Percentiles rank a stretch among this genome's conserved stretches.
Evolutionary conservation across 2,113 vertebrate species (phyloP).

Genomic region (Strix uralensis): DNA sequence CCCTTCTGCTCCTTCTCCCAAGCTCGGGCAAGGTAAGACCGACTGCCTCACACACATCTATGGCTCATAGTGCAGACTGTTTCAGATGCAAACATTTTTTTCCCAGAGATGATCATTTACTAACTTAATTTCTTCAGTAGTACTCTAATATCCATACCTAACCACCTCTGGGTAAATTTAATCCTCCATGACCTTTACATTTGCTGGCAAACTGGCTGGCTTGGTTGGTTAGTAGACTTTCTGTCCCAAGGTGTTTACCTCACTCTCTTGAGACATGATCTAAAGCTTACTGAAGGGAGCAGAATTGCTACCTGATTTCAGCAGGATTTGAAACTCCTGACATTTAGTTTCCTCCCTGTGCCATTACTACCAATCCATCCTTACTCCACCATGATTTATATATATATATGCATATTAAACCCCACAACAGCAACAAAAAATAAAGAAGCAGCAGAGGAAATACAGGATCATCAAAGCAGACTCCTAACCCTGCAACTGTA

Average conservation of each 20-base stretch:
- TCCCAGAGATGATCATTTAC: not conserved
- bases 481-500: not conserved
- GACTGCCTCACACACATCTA: not conserved
- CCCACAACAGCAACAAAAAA: not conserved
- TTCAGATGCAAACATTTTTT: not conserved
- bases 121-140: not conserved
- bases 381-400: not conserved
- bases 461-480: not conserved
- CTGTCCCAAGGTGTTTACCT: not conserved
- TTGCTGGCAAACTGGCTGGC: not conserved
- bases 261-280: not conserved
- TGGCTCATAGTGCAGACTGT: rapidly evolving
- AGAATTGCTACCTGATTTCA: not conserved
- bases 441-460: not conserved
- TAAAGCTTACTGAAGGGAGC: not conserved
- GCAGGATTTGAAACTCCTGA: not conserved
- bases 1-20: not conserved
- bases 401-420: not conserved
- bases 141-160: not conserved
- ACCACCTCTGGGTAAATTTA: not conserved
- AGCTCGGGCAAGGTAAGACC: not conserved
- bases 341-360: not conserved
- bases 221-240: not conserved
- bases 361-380: not conserved
- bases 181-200: not conserved